These are phyloP conservation scores for Ctenomys sociabilis DNA, from an alignment of 2,113 vertebrate species.

Conservation along the genomic window DNA sequence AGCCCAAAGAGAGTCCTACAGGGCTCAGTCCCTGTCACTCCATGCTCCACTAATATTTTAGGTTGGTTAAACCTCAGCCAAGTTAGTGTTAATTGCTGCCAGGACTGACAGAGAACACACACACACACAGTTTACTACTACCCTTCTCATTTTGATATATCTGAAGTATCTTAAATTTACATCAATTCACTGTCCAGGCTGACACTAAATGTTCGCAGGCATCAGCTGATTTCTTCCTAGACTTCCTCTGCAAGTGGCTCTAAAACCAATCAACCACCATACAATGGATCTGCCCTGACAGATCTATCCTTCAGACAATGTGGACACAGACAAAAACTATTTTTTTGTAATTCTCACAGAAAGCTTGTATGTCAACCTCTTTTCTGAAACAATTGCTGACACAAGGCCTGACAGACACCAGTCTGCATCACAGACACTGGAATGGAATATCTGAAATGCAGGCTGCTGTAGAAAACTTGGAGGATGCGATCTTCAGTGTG, in stretches of 20 bases:
- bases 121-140: no score
- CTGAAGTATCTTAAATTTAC: background rate
- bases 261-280: slow-evolving; percentile 14
- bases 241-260: background rate
- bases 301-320: background rate
- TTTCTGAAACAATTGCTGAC: background rate
- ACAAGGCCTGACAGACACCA: background rate
- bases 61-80: background rate
- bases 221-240: background rate
- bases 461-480: background rate
- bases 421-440: background rate
- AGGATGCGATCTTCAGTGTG: background rate
- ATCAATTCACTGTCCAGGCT: background rate
- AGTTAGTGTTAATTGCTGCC: background rate
- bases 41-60: background rate
- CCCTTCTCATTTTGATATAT: background rate
- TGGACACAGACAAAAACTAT: background rate
- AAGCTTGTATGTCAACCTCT: background rate
- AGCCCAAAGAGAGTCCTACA: background rate
- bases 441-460: background rate
- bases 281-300: background rate
- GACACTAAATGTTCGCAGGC: background rate
- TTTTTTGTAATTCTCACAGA: background rate
- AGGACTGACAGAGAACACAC: background rate
- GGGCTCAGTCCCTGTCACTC: background rate